Percentiles rank a stretch among this genome's conserved stretches.
These are phyloP conservation scores for Neuroscelio doddi DNA, from an alignment of 2,888 invertebrate genomes.

Conservation along the genomic window DNA sequence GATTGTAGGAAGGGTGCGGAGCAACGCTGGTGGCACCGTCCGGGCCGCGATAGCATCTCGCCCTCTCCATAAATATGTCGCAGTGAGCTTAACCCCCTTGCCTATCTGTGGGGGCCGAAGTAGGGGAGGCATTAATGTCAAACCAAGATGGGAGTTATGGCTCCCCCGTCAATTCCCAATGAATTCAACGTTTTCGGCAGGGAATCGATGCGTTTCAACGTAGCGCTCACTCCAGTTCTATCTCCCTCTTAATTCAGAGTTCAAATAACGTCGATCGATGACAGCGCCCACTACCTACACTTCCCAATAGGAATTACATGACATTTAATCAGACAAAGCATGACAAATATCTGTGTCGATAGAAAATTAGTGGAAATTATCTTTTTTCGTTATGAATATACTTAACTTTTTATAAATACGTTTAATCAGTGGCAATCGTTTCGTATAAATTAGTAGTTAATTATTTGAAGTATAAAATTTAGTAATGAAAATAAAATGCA, in stretches of 20 bases:
- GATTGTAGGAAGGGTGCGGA: conserved; percentile 64
- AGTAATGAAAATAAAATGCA: too few species aligned
- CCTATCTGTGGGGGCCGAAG: conserved; percentile 69
- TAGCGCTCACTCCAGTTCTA: conserved; percentile 33
- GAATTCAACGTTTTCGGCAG: conserved; percentile 71
- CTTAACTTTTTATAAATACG: too few species aligned
- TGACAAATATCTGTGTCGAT: conserved; percentile 18
- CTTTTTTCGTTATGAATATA: too few species aligned
- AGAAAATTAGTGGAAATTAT: not conserved
- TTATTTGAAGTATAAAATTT: too few species aligned
- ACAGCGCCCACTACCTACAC: conserved; percentile 8
- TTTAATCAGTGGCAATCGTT: too few species aligned
- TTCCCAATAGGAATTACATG: conserved; percentile 15
- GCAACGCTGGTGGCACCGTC: conserved; percentile 40
- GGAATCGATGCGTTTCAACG: conserved; percentile 68
- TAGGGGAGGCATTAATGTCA: conserved; percentile 72
- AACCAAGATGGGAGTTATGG: conserved; percentile 71
- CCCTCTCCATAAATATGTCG: conserved; percentile 73
- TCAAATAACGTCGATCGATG: conserved; percentile 39
- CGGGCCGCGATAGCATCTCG: conserved; percentile 69
- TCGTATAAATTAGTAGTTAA: too few species aligned
- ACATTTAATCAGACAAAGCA: conserved; percentile 30
- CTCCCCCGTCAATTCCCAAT: conserved; percentile 73
- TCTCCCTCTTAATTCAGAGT: conserved; percentile 40
- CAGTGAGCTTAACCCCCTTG: conserved; percentile 71